Conservation (phyloP, 2,888 invertebrate genomes). For the Meliscaeva auricollis region DNA sequence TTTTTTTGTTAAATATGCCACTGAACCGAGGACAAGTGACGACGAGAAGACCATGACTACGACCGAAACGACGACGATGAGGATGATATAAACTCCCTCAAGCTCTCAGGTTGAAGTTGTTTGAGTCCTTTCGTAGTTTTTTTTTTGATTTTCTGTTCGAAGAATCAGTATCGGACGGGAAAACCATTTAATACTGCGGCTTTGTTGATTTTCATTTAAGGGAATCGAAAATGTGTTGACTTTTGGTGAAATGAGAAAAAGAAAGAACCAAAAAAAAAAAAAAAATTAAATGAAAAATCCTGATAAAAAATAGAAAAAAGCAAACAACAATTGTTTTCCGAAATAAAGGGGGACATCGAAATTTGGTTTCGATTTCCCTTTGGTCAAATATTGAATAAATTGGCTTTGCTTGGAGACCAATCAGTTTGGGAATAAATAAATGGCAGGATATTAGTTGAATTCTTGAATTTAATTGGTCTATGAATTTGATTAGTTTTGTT, state of each 20-base stretch:
- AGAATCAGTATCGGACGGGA: constrained; percentile 28
- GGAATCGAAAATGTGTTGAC: constrained; percentile 67
- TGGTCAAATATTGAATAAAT: constrained; percentile 32
- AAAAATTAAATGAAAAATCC: neutral
- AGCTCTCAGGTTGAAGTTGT: constrained; percentile 24
- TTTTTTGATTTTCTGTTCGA: constrained; percentile 6
- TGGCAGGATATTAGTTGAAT: neutral
- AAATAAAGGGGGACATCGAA: constrained; percentile 14
- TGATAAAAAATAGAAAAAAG: neutral
- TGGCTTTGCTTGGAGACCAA: neutral
- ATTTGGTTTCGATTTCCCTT: constrained; percentile 16
- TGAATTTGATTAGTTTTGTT: too few species aligned
- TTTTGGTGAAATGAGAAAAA: constrained; percentile 42
- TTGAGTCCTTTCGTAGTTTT: constrained; percentile 13
- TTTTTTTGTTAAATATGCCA: neutral
- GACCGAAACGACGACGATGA: neutral
- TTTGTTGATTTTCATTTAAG: constrained; percentile 69
- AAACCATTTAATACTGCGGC: constrained; percentile 33
- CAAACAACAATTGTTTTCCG: constrained; percentile 16
- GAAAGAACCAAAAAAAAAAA: neutral
- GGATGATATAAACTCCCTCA: constrained; percentile 25
- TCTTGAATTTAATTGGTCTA: neutral
- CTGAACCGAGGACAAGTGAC: neutral
- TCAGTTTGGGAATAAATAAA: constrained; percentile 1
- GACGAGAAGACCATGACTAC: neutral